Percentiles rank a stretch among this genome's conserved stretches.
phyloP scores from a whole-genome alignment of 92 coral and sea anemone genomes.

The Meandrina meandrites region DNA sequence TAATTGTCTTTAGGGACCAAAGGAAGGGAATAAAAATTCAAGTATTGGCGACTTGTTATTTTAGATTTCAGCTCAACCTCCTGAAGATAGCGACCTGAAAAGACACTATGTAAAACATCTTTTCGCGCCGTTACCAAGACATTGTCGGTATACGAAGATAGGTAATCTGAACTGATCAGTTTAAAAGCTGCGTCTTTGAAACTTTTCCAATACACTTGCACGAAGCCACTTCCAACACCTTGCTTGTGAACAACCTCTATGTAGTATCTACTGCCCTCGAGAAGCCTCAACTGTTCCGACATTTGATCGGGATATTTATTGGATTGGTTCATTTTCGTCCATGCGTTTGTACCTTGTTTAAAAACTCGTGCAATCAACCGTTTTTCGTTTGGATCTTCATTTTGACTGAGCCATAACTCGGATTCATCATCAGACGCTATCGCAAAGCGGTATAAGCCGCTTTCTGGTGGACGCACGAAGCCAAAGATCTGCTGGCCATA shows the following conservation, averaged over 20 bases:
- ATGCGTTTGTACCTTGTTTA: not conserved
- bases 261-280: not conserved
- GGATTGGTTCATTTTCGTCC: not conserved
- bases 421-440: slow-evolving; percentile 18
- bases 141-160: not conserved
- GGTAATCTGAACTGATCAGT: slow-evolving; percentile 1
- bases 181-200: not conserved
- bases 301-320: slow-evolving; percentile 6
- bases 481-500: slow-evolving; percentile 7
- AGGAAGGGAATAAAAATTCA: not conserved
- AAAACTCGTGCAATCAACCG: slow-evolving; percentile 1
- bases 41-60: not conserved
- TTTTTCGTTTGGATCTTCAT: not conserved
- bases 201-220: slow-evolving; percentile 4
- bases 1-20: not conserved
- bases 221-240: not conserved
- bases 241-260: slow-evolving; percentile 9
- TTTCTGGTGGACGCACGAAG: not conserved
- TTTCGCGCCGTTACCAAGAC: not conserved
- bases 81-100: not conserved
- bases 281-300: not conserved
- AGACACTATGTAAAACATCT: not conserved
- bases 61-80: not conserved
- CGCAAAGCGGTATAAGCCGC: not conserved
- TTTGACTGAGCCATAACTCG: slow-evolving; percentile 20